Conservation (phyloP, 2,797 vertebrate genomes). For the Peromyscus attwateri region DNA sequence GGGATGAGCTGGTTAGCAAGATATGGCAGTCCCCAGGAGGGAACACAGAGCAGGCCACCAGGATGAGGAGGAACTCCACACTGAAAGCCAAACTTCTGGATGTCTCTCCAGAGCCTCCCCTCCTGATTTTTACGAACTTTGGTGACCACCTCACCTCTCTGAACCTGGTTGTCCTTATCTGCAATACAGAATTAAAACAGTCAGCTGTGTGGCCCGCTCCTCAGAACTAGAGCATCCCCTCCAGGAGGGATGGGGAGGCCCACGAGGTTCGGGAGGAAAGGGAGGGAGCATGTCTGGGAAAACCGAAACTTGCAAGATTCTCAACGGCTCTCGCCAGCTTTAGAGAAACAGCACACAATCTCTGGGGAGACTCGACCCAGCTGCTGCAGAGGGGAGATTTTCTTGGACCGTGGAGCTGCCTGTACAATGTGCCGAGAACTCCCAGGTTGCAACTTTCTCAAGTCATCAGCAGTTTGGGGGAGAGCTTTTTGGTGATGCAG, state of each 20-base stretch:
- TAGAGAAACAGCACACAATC: not conserved
- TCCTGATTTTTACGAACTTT: not conserved
- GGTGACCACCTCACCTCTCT: not conserved
- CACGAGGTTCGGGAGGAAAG: not conserved
- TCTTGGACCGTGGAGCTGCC: not conserved
- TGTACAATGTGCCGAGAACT: not conserved
- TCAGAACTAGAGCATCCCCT: not conserved
- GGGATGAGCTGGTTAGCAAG: not conserved
- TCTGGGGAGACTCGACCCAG: not conserved
- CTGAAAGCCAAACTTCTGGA: not conserved
- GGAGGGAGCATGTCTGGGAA: not conserved
- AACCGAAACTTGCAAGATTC: not conserved
- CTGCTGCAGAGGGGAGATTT: not conserved
- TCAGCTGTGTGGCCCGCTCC: not conserved
- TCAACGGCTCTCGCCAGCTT: not conserved
- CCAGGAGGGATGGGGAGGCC: not conserved
- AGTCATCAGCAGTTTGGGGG: not conserved
- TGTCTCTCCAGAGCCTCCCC: not conserved
- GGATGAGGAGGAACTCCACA: not conserved
- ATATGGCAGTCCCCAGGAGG: not conserved
- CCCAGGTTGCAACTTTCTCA: not conserved
- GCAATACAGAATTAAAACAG: not conserved
- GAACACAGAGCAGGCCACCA: no score
- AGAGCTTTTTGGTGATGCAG: not conserved
- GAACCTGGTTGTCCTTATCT: conserved; percentile 8